Evolutionary conservation across 1,140 invertebrate genomes (phyloP).

Genomic region (Prorops nasuta): DNA sequence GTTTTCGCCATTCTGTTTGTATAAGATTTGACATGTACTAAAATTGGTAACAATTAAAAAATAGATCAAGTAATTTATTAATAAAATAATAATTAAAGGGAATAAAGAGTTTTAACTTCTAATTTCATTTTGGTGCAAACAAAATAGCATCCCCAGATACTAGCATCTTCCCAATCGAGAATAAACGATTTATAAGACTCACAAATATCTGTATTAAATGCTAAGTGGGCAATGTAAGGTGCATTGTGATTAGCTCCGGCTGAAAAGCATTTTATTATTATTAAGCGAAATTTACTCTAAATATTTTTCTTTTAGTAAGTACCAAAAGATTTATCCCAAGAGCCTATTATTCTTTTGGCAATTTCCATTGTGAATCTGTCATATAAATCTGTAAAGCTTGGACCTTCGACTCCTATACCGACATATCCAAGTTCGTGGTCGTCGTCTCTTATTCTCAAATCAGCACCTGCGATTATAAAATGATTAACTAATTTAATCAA

Average conservation of each 20-base stretch:
- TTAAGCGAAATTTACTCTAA: background rate
- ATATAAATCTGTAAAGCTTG: slow-evolving; percentile 18
- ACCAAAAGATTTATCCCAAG: slow-evolving; percentile 11
- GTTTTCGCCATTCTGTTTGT: slow-evolving; percentile 46
- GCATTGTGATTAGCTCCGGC: slow-evolving; percentile 38
- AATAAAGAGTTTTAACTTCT: slow-evolving; percentile 25
- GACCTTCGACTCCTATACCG: slow-evolving; percentile 31
- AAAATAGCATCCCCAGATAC: slow-evolving; percentile 53
- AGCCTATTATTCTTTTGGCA: slow-evolving; percentile 30
- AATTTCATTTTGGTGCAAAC: slow-evolving; percentile 32
- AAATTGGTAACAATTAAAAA: slow-evolving; percentile 1
- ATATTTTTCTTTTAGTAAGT: slow-evolving; percentile 7
- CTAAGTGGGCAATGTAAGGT: slow-evolving; percentile 32
- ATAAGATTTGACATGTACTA: slow-evolving; percentile 42
- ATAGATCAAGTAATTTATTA: background rate
- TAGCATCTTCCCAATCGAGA: slow-evolving; percentile 45
- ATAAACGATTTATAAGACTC: slow-evolving; percentile 50
- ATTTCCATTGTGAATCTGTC: slow-evolving; percentile 24
- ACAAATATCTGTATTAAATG: slow-evolving; percentile 35
- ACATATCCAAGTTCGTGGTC: slow-evolving; percentile 29
- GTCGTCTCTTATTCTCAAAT: slow-evolving; percentile 31
- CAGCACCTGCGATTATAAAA: slow-evolving; percentile 17
- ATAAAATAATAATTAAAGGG: too few species aligned
- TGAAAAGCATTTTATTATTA: too few species aligned
- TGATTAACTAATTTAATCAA: background rate